A percentile compares a stretch with the other conserved stretches of the same genome.
Conservation (phyloP, 2,113 vertebrate species). For the Perca schrenkii region DNA sequence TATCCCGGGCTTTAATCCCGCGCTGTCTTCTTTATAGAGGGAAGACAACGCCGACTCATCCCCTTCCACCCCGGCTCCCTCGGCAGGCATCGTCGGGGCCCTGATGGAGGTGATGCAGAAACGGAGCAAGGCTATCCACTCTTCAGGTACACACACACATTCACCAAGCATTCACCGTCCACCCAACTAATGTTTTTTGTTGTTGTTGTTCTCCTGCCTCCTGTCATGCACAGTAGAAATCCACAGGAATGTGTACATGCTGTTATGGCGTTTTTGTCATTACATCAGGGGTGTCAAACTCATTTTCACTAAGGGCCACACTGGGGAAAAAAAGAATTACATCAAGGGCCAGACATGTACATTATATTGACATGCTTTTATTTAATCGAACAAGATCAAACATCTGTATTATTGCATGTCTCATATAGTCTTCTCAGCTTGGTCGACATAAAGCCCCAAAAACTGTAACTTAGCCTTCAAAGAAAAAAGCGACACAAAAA, state of each 20-base stretch:
- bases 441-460: too few species aligned
- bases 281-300: too few species aligned
- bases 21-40: constrained; percentile 80
- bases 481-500: too few species aligned
- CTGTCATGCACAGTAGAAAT: not conserved
- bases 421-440: too few species aligned
- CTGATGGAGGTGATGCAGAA: constrained; percentile 99
- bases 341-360: too few species aligned
- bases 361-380: too few species aligned
- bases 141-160: constrained; percentile 88
- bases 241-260: not conserved
- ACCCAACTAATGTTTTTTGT: too few species aligned
- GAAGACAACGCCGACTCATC: constrained; percentile 87
- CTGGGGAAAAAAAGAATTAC: too few species aligned
- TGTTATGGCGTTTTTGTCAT: not conserved
- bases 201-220: not conserved
- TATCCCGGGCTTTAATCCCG: not conserved
- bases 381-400: too few species aligned
- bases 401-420: too few species aligned
- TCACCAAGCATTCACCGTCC: not conserved
- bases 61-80: constrained; percentile 85
- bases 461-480: too few species aligned
- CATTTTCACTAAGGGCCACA: too few species aligned
- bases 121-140: constrained; percentile 98
- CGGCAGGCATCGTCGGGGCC: constrained; percentile 95